Base-by-base conservation (phyloP, 2,113 vertebrate genomes). In the Motacilla alba region DNA sequence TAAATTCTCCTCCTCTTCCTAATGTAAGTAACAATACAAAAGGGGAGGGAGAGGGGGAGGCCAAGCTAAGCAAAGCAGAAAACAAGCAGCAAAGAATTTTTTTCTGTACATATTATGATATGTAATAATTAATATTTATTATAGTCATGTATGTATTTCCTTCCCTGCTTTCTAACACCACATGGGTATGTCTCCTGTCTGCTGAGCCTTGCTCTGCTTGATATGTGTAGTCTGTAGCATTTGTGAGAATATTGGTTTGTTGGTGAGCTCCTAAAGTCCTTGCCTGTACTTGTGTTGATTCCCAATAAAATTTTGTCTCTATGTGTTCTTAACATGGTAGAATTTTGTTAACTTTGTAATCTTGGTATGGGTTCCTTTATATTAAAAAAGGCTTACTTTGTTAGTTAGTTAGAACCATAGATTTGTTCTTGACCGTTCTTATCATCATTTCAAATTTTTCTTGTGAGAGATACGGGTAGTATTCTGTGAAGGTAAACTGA, bases 161-260 rank as follows among this genome's bases (percentile, higher is more conserved):
- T 76, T 91, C 96, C 88, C 88, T 88, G 58, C 94, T 95, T 96
- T 97, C 98, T 98, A 98, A 98, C 97, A 91, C 89, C 84, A 85
- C 73, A 80, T 22, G 77, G 79, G 72, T 97, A 95, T 68, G 84
- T 97, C 93, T 99, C 98, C 99, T 99, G 99, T 99, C 99, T 99
- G 99, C 98, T 99, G 98, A 99, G 99, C 98, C 99, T 98, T 98
- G 98, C 98, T 97, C 84, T 93, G 53, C 89, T 90, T 87, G 84
- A 92, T 93, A 1, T 60, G 69, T 94, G 89, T 88, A 75, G 89
- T 95, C 83, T 94, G 72, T 94, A 79, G 67, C 80, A 83, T 96
- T 96, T 94, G 76, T 97, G 88, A 91, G 68, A 89, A 66, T 95
- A 89, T 15, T 59, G 55, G 27, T 55, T 85, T 80, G 83, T 87